Evolutionary conservation across 92 coral and sea anemone genomes (phyloP).

Genomic region (Paragorgia papillata): DNA sequence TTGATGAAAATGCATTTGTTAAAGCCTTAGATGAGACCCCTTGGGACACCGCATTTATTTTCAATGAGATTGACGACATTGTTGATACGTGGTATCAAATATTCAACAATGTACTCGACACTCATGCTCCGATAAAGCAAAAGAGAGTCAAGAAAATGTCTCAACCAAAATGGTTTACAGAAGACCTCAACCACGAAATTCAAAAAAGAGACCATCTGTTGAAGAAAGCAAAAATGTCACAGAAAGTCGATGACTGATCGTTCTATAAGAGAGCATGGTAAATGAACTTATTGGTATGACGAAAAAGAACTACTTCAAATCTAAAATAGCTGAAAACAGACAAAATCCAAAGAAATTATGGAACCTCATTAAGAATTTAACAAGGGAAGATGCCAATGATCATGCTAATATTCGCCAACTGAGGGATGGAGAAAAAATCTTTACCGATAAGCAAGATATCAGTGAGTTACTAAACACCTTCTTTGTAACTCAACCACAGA

Average conservation of each 20-base stretch:
- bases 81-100: not conserved
- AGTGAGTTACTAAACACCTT: conserved; percentile 13
- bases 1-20: too few relatives aligned
- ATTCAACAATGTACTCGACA: not conserved
- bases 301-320: conserved; percentile 13
- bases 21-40: not conserved
- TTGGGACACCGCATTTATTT: not conserved
- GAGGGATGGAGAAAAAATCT: not conserved
- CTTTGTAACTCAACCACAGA: conserved; percentile 11
- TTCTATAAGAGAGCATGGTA: not conserved
- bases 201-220: not conserved
- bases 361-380: conserved; percentile 1
- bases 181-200: conserved; percentile 2
- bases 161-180: conserved; percentile 30
- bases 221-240: conserved; percentile 18
- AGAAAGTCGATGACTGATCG: conserved; percentile 6
- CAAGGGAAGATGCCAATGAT: conserved; percentile 8
- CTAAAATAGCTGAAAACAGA: not conserved
- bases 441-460: conserved; percentile 15
- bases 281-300: not conserved
- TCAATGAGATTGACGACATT: not conserved
- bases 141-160: not conserved
- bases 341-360: conserved; percentile 25
- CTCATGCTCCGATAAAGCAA: not conserved
- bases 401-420: conserved; percentile 6